phyloP scores from a whole-genome alignment of 2,888 invertebrate genomes.

The Graphium colonna region DNA sequence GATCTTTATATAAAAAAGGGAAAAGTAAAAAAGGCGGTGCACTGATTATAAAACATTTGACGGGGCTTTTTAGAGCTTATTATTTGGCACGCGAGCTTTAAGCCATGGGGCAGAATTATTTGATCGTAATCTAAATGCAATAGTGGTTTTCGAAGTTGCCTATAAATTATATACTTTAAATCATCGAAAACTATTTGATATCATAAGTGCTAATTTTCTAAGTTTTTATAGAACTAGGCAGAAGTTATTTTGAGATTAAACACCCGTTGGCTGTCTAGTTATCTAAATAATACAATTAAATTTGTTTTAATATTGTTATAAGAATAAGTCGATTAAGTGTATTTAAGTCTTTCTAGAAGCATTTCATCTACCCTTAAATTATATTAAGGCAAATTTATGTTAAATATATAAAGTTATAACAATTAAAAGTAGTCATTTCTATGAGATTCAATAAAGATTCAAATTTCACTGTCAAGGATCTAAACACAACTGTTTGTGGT shows the following conservation, averaged over 20 bases:
- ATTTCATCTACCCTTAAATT: no score
- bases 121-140: conserved; percentile 15
- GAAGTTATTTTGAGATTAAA: no score
- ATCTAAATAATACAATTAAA: no score
- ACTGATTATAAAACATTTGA: conserved; percentile 8
- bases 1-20: conserved; percentile 3
- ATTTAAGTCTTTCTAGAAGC: no score
- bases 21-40: background rate
- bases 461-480: no score
- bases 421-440: no score
- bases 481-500: background rate
- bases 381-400: no score
- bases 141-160: background rate
- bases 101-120: background rate
- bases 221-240: background rate
- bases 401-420: no score
- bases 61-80: conserved; percentile 1
- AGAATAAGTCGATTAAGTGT: no score
- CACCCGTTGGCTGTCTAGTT: no score
- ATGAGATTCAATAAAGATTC: no score
- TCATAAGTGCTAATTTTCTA: background rate
- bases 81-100: conserved; percentile 3
- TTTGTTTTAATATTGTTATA: no score
- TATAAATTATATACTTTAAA: background rate
- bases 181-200: background rate